phyloP scores from a whole-genome alignment of 2,797 vertebrate species.

The Fringilla coelebs region DNA sequence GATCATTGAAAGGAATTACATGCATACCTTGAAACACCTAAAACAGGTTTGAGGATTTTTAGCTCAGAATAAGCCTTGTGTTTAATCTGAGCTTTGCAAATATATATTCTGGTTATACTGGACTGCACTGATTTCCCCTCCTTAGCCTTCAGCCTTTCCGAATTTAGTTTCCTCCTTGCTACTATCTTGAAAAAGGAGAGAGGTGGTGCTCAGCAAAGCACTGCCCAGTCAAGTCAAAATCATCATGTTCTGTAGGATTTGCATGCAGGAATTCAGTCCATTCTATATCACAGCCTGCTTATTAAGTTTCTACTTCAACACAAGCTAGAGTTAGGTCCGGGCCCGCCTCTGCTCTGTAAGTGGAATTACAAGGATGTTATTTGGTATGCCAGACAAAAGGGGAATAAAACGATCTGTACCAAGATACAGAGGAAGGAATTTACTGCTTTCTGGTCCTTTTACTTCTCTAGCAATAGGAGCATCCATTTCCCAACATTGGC shows the following conservation, averaged over 20 bases:
- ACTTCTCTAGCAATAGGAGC: not conserved
- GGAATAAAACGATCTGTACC: not conserved
- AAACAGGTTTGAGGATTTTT: not conserved
- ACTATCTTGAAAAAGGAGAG: not conserved
- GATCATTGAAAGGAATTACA: not conserved
- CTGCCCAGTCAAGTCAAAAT: not conserved
- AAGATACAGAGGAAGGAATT: not conserved
- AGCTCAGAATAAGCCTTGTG: not conserved
- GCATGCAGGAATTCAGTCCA: fast-evolving
- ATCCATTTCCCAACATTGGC: not conserved
- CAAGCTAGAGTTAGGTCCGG: not conserved
- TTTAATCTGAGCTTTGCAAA: not conserved
- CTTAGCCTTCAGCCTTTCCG: not conserved
- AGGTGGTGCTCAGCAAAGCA: not conserved
- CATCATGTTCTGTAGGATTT: not conserved
- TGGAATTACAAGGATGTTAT: not conserved
- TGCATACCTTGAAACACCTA: not conserved
- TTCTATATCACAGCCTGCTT: not conserved
- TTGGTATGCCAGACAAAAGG: not conserved
- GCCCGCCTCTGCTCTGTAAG: not conserved
- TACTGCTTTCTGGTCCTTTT: not conserved
- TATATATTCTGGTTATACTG: not conserved
- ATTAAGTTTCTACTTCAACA: not conserved
- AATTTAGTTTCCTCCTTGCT: not conserved
- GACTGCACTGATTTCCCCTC: not conserved